These are phyloP conservation scores for Plagodis pulveraria DNA, from an alignment of 2,888 invertebrate species.

Conservation along the genomic window DNA sequence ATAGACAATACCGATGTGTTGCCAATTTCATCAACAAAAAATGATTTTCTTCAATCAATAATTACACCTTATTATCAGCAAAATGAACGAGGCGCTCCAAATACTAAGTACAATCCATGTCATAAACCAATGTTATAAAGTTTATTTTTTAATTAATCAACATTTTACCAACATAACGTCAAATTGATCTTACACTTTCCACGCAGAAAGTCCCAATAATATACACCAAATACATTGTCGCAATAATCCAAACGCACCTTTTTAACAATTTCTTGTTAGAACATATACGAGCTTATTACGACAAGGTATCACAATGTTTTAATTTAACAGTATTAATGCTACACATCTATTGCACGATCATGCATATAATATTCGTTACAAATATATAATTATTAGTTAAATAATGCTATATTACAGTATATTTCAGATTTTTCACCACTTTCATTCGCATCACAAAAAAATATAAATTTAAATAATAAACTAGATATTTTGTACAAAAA, in stretches of 20 bases:
- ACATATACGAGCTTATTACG: background rate
- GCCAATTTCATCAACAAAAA: too few species aligned
- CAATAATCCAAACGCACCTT: background rate
- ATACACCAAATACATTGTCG: background rate
- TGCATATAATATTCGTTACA: conserved; percentile 37
- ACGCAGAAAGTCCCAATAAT: background rate
- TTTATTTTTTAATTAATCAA: background rate
- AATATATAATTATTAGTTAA: conserved; percentile 36
- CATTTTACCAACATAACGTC: background rate
- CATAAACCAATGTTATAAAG: background rate
- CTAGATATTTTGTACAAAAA: conserved; percentile 45
- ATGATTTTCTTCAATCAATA: too few species aligned
- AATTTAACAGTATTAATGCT: background rate
- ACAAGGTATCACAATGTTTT: background rate
- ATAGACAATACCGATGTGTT: too few species aligned
- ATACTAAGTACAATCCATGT: background rate
- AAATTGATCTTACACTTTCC: background rate
- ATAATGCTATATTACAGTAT: conserved; percentile 41
- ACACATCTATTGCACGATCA: conserved; percentile 37
- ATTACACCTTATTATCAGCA: too few species aligned
- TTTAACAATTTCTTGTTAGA: background rate
- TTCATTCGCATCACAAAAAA: conserved; percentile 25
- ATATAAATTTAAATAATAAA: conserved; percentile 47
- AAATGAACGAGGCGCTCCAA: too few species aligned
- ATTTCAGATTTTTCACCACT: conserved; percentile 30